Evolutionary conservation across 2,113 vertebrate species (phyloP).

Genomic region (Corvus cornix): DNA sequence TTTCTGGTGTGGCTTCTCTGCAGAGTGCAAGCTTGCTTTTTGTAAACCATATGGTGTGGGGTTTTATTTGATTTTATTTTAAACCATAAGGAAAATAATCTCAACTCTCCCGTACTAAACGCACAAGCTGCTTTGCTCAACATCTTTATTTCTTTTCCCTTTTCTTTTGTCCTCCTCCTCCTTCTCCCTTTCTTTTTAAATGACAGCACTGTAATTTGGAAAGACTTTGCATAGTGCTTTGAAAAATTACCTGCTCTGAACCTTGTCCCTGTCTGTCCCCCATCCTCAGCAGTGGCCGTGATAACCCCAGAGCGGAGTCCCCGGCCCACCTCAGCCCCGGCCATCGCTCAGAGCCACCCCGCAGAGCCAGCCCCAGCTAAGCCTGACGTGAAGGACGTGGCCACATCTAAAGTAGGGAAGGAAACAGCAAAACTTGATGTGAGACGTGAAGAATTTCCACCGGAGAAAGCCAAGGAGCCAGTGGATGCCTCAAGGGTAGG

Average conservation of each 20-base stretch:
- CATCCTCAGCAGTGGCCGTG: constrained; percentile 70
- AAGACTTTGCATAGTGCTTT: background rate
- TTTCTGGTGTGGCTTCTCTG: constrained; percentile 56
- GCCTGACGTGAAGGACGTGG: background rate
- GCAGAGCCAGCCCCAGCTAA: constrained; percentile 69
- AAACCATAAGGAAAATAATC: background rate
- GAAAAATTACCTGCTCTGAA: background rate
- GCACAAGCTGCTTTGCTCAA: constrained; percentile 47
- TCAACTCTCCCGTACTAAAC: background rate
- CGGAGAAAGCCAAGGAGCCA: constrained; percentile 68
- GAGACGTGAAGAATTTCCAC: constrained; percentile 71
- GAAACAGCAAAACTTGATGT: constrained; percentile 70
- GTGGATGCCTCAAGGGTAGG: constrained; percentile 82
- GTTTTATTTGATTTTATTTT: constrained; percentile 1
- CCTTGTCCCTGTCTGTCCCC: background rate
- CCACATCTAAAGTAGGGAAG: constrained; percentile 56
- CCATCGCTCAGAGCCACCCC: constrained; percentile 84
- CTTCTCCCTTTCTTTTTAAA: background rate
- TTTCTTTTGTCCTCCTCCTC: background rate
- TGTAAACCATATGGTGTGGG: background rate
- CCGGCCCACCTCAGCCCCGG: constrained; percentile 90
- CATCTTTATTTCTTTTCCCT: background rate
- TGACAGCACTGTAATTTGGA: background rate
- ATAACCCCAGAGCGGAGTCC: constrained; percentile 87
- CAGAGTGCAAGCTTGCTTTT: constrained; percentile 58